Evolutionary conservation across 2,888 invertebrate genomes (phyloP).

Genomic region (Eristalis pertinax): DNA sequence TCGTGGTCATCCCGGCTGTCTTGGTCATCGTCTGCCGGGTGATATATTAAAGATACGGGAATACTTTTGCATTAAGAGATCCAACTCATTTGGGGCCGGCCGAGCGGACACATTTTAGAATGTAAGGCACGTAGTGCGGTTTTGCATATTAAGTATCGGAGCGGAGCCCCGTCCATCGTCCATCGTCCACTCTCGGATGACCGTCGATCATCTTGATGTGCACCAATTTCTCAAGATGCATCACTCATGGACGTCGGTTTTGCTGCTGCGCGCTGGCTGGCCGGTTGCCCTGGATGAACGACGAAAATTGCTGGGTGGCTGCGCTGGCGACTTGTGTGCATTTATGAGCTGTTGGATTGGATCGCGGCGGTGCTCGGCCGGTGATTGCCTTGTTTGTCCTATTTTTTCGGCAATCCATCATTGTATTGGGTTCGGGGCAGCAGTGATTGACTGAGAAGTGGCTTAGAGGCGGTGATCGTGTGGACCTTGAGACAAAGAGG

Average conservation of each 20-base stretch:
- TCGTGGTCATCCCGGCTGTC: neutral
- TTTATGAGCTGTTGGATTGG: constrained; percentile 61
- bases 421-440: constrained; percentile 24
- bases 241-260: constrained; percentile 37
- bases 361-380: neutral
- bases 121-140: constrained; percentile 68
- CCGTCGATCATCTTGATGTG: constrained; percentile 72
- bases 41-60: constrained; percentile 68
- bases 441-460: neutral
- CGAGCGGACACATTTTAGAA: constrained; percentile 63
- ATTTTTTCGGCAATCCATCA: constrained; percentile 64
- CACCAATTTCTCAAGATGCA: constrained; percentile 72
- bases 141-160: constrained; percentile 70
- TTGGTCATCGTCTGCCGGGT: constrained; percentile 43
- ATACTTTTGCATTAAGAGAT: constrained; percentile 68
- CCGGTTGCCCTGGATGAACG: neutral
- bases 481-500: no score
- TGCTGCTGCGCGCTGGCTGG: neutral
- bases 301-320: constrained; percentile 47
- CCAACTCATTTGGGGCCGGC: constrained; percentile 60
- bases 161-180: neutral
- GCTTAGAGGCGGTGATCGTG: neutral
- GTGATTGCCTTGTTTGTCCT: constrained; percentile 45
- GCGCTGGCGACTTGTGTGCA: constrained; percentile 18
- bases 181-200: constrained; percentile 27